Evolutionary conservation across 2,888 invertebrate genomes (phyloP), one percentile per base, ranked within the genome.

Genomic region (Trissoscelio sp.): DNA sequence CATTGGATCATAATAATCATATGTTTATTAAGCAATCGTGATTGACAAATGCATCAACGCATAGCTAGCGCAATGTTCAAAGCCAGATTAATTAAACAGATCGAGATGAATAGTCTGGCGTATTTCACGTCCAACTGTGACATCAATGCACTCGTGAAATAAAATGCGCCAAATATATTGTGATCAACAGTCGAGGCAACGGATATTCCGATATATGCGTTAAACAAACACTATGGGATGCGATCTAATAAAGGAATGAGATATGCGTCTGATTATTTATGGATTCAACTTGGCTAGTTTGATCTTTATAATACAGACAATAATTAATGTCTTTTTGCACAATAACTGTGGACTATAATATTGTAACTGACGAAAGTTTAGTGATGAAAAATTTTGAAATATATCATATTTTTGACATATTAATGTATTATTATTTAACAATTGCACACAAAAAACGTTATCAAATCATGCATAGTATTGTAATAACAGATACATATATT

Each of bases 81-180:
- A 80, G 51, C 75, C 57, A 57, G 58, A 72, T 77, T 77, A 81
- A 81, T 81, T 81, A 81, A 77, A 81, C 81, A 72, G 66, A 67
- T 72, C 72, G 51, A 72, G 81, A 81, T 81, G 72, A 72, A 81
- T 77, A 53, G 75, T 51, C 48, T 14, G 20, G 46, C 55, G 77
- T 77, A 81, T 81, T 75, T 81, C 77, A 77, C 46, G 60, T 81
- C 55, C 37, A 46, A 46, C 53, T 46, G 60, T 69, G 69, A 81
- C 77, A 42, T 60, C 48, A 72, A 77, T 81, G 46, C 46, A 55
- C 77, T 66, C 67, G 46, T 22, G 5, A 57, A 75, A 80, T 80
- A 80, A 80, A 80, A 70, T 34, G 74, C 58, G 6, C 24, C 37
- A 70, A 66, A 80, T 75, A 75, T 62, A 69, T 69, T 53, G 73